These are phyloP conservation scores for Bryconaethiops microstoma DNA, from an alignment of 2,797 vertebrate genomes.

Conservation along the genomic window DNA sequence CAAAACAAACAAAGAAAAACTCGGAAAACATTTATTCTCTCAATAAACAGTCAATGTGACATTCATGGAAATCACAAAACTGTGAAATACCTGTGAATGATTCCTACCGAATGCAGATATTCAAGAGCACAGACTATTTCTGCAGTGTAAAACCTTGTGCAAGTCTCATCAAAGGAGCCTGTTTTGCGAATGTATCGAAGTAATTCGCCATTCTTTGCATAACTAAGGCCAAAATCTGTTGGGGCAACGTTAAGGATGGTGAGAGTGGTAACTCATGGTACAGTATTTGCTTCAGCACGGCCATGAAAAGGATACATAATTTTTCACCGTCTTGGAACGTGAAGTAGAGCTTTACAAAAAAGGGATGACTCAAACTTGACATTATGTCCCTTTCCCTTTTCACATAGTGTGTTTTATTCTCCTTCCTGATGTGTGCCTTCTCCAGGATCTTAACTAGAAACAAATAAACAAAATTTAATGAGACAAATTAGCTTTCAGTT, in stretches of 20 bases:
- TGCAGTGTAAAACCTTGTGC: conserved; percentile 97
- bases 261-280: background rate
- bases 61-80: background rate
- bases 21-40: background rate
- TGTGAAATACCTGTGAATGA: conserved; percentile 91
- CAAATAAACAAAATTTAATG: conserved; percentile 28
- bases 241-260: conserved; percentile 39
- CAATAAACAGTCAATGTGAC: too few relatives aligned
- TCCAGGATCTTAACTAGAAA: conserved; percentile 96
- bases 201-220: conserved; percentile 97
- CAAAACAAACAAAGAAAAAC: background rate
- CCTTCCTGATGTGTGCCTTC: conserved; percentile 98
- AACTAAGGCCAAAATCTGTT: conserved; percentile 98
- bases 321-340: conserved; percentile 99
- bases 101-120: conserved; percentile 95
- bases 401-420: conserved; percentile 97
- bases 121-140: conserved; percentile 96
- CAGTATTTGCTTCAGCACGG: background rate
- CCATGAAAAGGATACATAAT: conserved; percentile 92
- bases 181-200: conserved; percentile 99
- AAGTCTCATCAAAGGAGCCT: conserved; percentile 98
- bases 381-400: conserved; percentile 96
- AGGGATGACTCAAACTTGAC: conserved; percentile 95
- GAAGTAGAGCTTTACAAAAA: conserved; percentile 99
- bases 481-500: background rate